A percentile compares a stretch with the other conserved stretches of the same genome.
Evolutionary conservation across 1,140 invertebrate species (phyloP).

Genomic region (Drosophila sechellia): DNA sequence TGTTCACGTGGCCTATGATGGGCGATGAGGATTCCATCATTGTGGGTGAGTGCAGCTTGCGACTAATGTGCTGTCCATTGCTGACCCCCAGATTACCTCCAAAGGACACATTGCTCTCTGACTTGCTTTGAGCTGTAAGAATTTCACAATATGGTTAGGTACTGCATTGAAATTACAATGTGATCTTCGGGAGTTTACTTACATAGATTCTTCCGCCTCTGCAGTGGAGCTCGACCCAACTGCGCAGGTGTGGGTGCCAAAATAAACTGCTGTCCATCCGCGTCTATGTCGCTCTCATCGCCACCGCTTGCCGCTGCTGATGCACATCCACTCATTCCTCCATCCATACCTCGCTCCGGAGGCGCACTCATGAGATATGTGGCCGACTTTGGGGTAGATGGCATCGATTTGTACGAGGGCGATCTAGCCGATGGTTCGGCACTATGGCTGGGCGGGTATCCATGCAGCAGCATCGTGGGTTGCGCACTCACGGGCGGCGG

Average conservation of each 20-base stretch:
- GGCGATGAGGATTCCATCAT: conserved; percentile 67
- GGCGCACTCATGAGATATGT: conserved; percentile 65
- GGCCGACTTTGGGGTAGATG: conserved; percentile 77
- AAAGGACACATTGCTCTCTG: conserved; percentile 57
- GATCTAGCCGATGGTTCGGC: conserved; percentile 64
- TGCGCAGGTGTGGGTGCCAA: conserved; percentile 97
- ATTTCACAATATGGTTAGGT: not conserved
- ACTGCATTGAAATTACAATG: not conserved
- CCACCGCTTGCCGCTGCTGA: conserved; percentile 22
- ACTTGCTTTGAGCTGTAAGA: conserved; percentile 69
- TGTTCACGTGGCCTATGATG: conserved; percentile 77
- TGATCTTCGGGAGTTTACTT: conserved; percentile 13
- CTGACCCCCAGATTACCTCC: conserved; percentile 30
- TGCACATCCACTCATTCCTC: conserved; percentile 9
- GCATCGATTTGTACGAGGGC: conserved; percentile 73
- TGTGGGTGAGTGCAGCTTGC: conserved; percentile 70
- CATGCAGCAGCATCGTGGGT: conserved; percentile 71
- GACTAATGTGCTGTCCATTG: conserved; percentile 69
- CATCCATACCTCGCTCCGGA: conserved; percentile 56
- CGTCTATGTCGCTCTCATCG: conserved; percentile 85
- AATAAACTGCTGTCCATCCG: conserved; percentile 88
- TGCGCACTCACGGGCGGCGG: conserved; percentile 60
- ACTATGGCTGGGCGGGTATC: conserved; percentile 59
- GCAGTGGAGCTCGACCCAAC: conserved; percentile 93
- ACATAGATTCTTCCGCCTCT: conserved; percentile 86